Evolutionary conservation across 92 coral and sea anemone genomes (phyloP).

Genomic region (Porites rus): DNA sequence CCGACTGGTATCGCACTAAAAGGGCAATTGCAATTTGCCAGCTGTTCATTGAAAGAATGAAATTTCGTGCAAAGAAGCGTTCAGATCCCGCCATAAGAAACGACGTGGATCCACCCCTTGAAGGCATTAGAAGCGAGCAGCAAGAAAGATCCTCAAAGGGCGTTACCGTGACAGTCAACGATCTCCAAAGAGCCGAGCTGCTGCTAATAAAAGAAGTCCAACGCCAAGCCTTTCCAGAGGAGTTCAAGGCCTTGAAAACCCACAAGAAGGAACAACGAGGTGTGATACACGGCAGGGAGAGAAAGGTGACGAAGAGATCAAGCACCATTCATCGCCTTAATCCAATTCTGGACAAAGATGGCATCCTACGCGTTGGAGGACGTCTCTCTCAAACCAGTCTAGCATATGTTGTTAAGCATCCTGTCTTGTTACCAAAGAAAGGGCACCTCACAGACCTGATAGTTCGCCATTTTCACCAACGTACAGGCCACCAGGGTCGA

Average conservation of each 20-base stretch:
- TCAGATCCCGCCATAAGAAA: background rate
- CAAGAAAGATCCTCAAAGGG: background rate
- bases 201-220: slow-evolving; percentile 12
- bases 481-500: too few species aligned
- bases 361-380: background rate
- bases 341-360: background rate
- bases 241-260: too few species aligned
- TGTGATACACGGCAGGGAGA: too few species aligned
- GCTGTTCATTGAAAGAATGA: background rate
- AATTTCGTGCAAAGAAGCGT: background rate
- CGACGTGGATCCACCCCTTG: background rate
- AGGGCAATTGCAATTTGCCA: slow-evolving; percentile 1
- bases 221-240: too few species aligned
- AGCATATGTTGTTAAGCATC: background rate
- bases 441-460: too few species aligned
- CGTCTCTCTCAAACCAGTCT: background rate
- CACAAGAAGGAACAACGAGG: background rate
- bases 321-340: slow-evolving; percentile 1
- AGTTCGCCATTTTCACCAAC: too few species aligned
- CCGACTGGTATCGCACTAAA: slow-evolving; percentile 27
- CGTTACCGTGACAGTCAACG: background rate
- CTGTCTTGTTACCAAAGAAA: too few species aligned
- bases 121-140: background rate
- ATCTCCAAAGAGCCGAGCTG: slow-evolving; percentile 17
- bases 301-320: background rate